phyloP scores from a whole-genome alignment of 2,113 vertebrate genomes.

The Syngnathoides biaculeatus region DNA sequence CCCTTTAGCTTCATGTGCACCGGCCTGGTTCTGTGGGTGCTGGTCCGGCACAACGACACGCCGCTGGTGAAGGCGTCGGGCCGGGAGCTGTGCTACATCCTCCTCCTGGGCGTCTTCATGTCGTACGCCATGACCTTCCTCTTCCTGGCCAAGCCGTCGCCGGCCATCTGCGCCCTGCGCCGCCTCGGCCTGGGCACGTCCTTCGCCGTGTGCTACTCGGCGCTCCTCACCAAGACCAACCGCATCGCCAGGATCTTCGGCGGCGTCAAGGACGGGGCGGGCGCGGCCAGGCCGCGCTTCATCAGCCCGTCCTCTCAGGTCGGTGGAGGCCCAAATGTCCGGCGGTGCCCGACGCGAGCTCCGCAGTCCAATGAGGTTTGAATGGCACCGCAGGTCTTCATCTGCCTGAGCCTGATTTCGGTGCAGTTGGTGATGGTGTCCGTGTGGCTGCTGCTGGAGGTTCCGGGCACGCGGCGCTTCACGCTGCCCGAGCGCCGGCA shows the following conservation, averaged over 20 bases:
- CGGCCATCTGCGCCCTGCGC: conserved; percentile 88
- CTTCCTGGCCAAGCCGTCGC: conserved; percentile 95
- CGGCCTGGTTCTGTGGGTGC: conserved; percentile 85
- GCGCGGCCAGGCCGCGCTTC: conserved; percentile 89
- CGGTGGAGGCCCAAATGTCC: conserved; percentile 18
- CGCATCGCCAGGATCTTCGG: conserved; percentile 95
- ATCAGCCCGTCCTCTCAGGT: conserved; percentile 98
- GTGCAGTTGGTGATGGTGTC: conserved; percentile 92
- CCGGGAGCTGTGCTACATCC: conserved; percentile 93
- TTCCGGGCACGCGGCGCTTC: conserved; percentile 87
- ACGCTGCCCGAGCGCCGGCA: conserved; percentile 92
- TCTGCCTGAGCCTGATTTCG: conserved; percentile 91
- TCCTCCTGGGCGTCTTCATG: conserved; percentile 91
- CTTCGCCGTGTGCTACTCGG: conserved; percentile 95
- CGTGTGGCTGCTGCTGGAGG: conserved; percentile 92
- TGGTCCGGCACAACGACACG: conserved; percentile 91
- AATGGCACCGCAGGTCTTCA: conserved; percentile 72
- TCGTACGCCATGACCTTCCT: conserved; percentile 98
- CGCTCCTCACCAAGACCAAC: conserved; percentile 97
- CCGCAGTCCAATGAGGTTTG: background rate
- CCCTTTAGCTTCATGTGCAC: conserved; percentile 82
- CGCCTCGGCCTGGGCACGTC: conserved; percentile 91
- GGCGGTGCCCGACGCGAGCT: background rate
- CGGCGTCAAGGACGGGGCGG: conserved; percentile 85
- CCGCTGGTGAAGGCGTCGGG: conserved; percentile 96